These are phyloP conservation scores for Xylota segnis DNA, from an alignment of 2,888 invertebrate genomes.

Conservation along the genomic window DNA sequence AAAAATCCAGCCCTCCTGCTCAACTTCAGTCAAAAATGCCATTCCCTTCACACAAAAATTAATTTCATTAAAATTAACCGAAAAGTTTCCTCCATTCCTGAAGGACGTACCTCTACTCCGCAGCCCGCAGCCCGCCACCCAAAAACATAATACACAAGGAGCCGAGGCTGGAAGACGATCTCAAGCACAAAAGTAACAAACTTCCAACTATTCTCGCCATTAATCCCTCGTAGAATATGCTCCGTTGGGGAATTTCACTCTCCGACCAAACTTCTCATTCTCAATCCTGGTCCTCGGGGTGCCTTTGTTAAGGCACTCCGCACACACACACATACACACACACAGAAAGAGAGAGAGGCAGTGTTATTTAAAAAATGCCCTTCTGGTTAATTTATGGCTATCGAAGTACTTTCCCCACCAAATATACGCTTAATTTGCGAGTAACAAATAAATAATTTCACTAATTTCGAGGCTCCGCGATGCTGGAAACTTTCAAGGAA, in stretches of 20 bases:
- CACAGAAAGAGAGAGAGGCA: too few relatives aligned
- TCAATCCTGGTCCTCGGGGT: constrained; percentile 11
- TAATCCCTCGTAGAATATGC: constrained; percentile 62
- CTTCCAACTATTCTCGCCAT: constrained; percentile 66
- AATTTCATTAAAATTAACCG: constrained; percentile 70
- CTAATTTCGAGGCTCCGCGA: constrained; percentile 61
- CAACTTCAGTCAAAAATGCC: constrained; percentile 41
- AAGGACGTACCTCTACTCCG: neutral
- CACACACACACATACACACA: constrained; percentile 5
- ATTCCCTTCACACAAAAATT: constrained; percentile 59
- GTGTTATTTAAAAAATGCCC: constrained; percentile 43
- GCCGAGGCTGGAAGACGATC: constrained; percentile 24
- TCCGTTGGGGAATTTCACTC: constrained; percentile 39
- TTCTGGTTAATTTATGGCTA: constrained; percentile 69
- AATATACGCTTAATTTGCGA: constrained; percentile 72
- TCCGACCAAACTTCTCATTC: constrained; percentile 27
- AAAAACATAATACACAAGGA: neutral
- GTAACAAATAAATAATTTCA: constrained; percentile 72
- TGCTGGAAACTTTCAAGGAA: constrained; percentile 56
- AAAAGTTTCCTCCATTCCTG: constrained; percentile 39
- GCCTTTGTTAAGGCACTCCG: constrained; percentile 18
- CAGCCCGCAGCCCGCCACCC: too few relatives aligned
- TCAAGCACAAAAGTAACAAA: constrained; percentile 59
- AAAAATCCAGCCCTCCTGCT: neutral
- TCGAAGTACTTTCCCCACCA: constrained; percentile 54